Conservation (phyloP, 2,888 invertebrate species). For the Euclidia mi region DNA sequence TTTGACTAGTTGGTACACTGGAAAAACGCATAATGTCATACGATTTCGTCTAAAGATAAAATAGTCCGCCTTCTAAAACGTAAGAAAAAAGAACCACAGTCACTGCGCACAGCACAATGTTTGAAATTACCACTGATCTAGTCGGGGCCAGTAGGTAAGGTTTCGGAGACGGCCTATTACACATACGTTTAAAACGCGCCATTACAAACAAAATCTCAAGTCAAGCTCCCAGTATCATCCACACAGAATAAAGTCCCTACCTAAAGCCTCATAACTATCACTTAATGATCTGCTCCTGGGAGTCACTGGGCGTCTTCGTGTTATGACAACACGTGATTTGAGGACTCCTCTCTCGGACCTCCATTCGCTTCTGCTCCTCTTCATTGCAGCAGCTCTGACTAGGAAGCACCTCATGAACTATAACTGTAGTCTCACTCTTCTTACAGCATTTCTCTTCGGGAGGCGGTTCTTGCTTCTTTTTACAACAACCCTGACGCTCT, state of each 20-base stretch:
- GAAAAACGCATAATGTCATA: too few relatives aligned
- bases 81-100: too few relatives aligned
- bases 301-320: constrained; percentile 70
- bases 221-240: not conserved
- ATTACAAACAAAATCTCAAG: constrained; percentile 1
- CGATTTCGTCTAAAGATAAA: too few relatives aligned
- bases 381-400: constrained; percentile 56
- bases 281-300: constrained; percentile 82
- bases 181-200: too few relatives aligned
- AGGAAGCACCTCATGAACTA: constrained; percentile 47
- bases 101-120: too few relatives aligned
- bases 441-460: constrained; percentile 66
- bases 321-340: constrained; percentile 80
- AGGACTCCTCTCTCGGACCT: constrained; percentile 75
- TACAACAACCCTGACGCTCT: constrained; percentile 76
- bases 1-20: too few relatives aligned
- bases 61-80: too few relatives aligned
- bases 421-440: constrained; percentile 49
- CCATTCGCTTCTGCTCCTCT: constrained; percentile 48
- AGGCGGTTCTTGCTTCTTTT: constrained; percentile 72
- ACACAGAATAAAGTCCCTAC: not conserved
- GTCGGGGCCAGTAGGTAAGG: too few relatives aligned
- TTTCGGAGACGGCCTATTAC: too few relatives aligned
- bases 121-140: too few relatives aligned
- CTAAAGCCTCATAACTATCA: constrained; percentile 19